Base-by-base conservation (phyloP, 2,113 vertebrate genomes). In the Dunckerocampus dactyliophorus region DNA sequence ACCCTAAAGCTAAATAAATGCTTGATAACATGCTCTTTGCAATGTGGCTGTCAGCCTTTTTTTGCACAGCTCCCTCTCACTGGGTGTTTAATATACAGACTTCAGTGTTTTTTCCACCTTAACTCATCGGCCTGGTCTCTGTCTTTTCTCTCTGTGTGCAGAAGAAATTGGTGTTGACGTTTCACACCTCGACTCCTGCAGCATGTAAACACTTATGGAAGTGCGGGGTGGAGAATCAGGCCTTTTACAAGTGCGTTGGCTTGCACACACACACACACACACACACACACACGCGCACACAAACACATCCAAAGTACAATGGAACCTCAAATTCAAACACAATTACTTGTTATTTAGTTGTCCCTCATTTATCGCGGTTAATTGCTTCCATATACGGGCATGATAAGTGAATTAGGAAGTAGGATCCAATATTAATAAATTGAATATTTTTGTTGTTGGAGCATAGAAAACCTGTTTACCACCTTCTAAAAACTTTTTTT, bases 131-230 rank as follows among this genome's bases (percentile, higher is more conserved):
- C 31, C 16, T 11, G 46, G 7, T 57, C 47, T 75, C 39, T 42
- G 63, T 56, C 24, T 69, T 8, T 71, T 49, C 63, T 74, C 85
- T 72, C 6, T 72, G 72, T 84, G 59, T 77, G 79, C 88, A 98
- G 97, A 99, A 96, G 89, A 99, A 98, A 85, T 91, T 93, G 67
- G 89, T 97, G 77, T 87, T 98, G 88, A 94, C 94, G 52, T 99
- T 96, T 86, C 96, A 99, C 91, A 98, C 95, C 56, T 95, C 95
- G 55, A 98, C 97, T 74, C 97, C 97, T 84, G 95, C 95, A 79
- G 97, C 97, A 62, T 99, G 97, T 85, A 98, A 99, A 77, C 97
- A 99, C 82, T 92, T 99, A 68, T 99, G 96, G 97, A 98, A 98
- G 79, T 98, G 96, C 62, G 96, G 94, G 8, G 95, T 97, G 79